These are phyloP conservation scores for Charanyca ferruginea DNA, from an alignment of 2,888 invertebrate genomes.

Conservation along the genomic window DNA sequence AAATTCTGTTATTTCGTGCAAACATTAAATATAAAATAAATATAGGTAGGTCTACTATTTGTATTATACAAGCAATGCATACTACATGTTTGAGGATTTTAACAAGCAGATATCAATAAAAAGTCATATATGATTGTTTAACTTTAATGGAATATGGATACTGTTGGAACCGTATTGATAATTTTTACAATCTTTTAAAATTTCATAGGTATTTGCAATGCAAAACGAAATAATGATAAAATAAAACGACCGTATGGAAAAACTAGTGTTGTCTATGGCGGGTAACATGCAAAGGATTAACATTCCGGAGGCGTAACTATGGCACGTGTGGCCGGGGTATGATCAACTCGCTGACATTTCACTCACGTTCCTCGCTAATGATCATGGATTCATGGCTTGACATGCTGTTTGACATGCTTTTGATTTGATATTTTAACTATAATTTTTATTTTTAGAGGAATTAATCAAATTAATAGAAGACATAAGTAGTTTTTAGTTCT, in stretches of 20 bases:
- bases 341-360: conserved; percentile 67
- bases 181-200: too few species aligned
- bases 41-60: too few species aligned
- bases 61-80: too few species aligned
- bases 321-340: conserved; percentile 72
- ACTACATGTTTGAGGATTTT: too few species aligned
- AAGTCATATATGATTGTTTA: too few species aligned
- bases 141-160: too few species aligned
- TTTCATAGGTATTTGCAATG: too few species aligned
- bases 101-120: too few species aligned
- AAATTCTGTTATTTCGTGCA: too few species aligned
- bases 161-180: too few species aligned
- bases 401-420: conserved; percentile 47
- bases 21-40: too few species aligned
- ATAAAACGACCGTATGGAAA: conserved; percentile 18
- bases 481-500: too few species aligned
- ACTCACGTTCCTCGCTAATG: conserved; percentile 59
- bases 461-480: neutral
- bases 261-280: conserved; percentile 33
- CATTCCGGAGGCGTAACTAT: conserved; percentile 75
- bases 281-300: conserved; percentile 54
- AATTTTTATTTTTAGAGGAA: conserved; percentile 16
- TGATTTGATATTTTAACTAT: conserved; percentile 41
- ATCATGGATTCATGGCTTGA: conserved; percentile 57
- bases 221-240: conserved; percentile 3